Conservation (phyloP, 2,113 vertebrate species). For the Leiothrix lutea region DNA sequence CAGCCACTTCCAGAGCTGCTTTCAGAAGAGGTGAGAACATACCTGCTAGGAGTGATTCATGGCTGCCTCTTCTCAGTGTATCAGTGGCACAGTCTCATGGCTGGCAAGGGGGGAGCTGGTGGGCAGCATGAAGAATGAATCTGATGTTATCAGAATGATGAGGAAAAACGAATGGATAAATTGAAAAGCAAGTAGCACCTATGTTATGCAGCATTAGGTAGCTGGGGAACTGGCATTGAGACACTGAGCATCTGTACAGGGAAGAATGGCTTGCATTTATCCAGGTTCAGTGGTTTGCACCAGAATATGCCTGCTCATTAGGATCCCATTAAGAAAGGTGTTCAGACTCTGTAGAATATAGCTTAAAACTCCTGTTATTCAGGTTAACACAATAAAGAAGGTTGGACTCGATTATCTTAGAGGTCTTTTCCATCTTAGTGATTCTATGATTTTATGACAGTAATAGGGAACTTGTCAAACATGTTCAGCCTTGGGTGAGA, state of each 20-base stretch:
- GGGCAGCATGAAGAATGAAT: not conserved
- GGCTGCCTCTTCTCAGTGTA: not conserved
- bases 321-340: not conserved
- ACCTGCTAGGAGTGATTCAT: not conserved
- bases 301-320: rapidly evolving
- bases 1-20: not conserved
- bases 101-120: not conserved
- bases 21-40: not conserved
- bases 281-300: not conserved
- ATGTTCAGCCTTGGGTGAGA: not conserved
- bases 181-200: not conserved
- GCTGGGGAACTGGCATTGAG: not conserved
- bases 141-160: not conserved
- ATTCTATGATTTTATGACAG: not conserved
- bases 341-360: not conserved
- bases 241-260: not conserved
- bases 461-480: not conserved
- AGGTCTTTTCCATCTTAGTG: not conserved
- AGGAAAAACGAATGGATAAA: not conserved
- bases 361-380: not conserved
- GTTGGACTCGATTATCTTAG: not conserved
- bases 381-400: not conserved
- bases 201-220: not conserved
- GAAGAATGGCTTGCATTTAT: not conserved
- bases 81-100: not conserved